Evolutionary conservation across 2,113 vertebrate genomes (phyloP).

Genomic region (Tamias sibiricus): DNA sequence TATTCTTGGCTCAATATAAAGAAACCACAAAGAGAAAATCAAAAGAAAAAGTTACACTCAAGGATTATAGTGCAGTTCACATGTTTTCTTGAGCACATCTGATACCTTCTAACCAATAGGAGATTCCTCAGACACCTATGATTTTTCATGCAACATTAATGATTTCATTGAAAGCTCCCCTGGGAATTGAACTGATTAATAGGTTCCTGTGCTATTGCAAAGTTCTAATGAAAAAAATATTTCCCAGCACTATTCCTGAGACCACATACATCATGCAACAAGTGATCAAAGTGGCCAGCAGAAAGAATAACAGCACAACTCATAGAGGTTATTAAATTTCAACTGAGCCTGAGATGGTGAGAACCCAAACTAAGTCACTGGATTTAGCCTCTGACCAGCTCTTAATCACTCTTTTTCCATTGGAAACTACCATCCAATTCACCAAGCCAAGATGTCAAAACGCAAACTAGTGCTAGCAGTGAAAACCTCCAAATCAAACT

Average conservation of each 20-base stretch:
- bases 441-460: constrained; percentile 13
- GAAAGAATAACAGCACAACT: not conserved
- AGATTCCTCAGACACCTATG: not conserved
- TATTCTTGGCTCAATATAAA: not conserved
- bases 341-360: constrained; percentile 14
- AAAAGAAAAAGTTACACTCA: not conserved
- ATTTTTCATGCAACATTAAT: not conserved
- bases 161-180: not conserved
- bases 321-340: not conserved
- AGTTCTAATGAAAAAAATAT: not conserved
- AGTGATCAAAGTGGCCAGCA: not conserved
- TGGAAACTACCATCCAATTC: constrained; percentile 32
- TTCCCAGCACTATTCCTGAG: not conserved
- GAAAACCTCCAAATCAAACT: not conserved
- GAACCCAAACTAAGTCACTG: not conserved
- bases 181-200: not conserved
- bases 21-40: not conserved
- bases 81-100: not conserved
- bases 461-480: constrained; percentile 39
- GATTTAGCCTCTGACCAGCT: not conserved
- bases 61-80: not conserved
- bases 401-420: constrained; percentile 41
- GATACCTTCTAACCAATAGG: not conserved
- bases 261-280: not conserved
- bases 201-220: not conserved